Conservation (phyloP, 2,888 invertebrate species). For the Morpho achilles region DNA sequence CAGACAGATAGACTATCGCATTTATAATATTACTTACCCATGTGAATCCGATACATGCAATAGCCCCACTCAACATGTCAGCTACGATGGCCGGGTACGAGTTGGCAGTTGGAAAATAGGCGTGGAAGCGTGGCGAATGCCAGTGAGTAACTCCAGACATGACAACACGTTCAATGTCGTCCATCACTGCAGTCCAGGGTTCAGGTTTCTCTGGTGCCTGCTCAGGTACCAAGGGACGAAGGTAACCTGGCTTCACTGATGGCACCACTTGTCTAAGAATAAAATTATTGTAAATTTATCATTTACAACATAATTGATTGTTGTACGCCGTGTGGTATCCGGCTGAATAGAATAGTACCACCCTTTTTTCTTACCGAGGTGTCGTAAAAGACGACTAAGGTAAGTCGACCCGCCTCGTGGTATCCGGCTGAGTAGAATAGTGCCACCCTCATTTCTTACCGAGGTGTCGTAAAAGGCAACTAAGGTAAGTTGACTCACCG, state of each 20-base stretch:
- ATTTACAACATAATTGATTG: too few species aligned
- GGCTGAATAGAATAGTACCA: too few species aligned
- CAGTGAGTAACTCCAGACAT: conserved; percentile 99
- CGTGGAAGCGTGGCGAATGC: conserved; percentile 97
- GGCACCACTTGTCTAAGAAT: conserved; percentile 89
- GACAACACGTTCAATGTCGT: conserved; percentile 95
- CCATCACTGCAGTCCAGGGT: conserved; percentile 94
- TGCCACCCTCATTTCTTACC: too few species aligned
- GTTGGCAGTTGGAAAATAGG: conserved; percentile 96
- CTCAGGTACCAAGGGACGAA: conserved; percentile 91
- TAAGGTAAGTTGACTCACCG: too few species aligned
- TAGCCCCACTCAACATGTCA: conserved; percentile 96
- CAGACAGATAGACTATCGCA: too few species aligned
- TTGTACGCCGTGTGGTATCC: too few species aligned
- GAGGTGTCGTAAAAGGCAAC: too few species aligned
- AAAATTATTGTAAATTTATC: not conserved
- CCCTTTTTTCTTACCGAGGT: too few species aligned
- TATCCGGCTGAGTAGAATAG: too few species aligned
- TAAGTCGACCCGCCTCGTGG: too few species aligned
- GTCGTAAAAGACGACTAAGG: too few species aligned
- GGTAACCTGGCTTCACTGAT: conserved; percentile 95
- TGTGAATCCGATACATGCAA: conserved; percentile 97
- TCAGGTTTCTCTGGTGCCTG: conserved; percentile 92
- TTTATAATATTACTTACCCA: conserved; percentile 83
- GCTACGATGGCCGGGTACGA: conserved; percentile 96